Base-by-base conservation (phyloP, 2,797 vertebrate species). In the Arnoldichthys spilopterus region DNA sequence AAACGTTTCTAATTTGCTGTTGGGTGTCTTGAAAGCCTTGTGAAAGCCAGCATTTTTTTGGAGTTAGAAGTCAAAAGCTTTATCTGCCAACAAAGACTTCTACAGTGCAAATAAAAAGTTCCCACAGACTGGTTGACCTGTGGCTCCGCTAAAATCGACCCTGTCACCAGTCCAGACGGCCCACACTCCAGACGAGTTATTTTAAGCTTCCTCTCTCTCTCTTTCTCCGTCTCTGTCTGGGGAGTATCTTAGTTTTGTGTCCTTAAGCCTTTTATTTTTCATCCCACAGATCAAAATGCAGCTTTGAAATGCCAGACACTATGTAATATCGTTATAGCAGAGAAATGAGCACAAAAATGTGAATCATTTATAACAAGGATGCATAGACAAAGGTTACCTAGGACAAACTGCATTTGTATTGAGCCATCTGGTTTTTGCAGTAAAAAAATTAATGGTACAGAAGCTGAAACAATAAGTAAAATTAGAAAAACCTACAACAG, bases 111-210 rank as follows among this genome's bases (percentile, higher is more conserved):
- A 61, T 62, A 64, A 37, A 30, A 66, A 26, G 30, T 51, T 69
- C 58, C 49, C 16, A 28, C 49, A 59, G 70, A 47, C 72, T 51
- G 13, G 15, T 30, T 59, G 49, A 79, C 77, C 62, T 71, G 69
- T 54, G 51, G 49, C 69, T 71, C 6, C 18, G 13, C 69, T 58
- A 37, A 66, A 20, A 13, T 28, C 67, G 62, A 73, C 70, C 77
- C 64, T 79, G 77, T 79, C 77, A 68, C 62, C 40, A 67, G 26
- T 47, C 28, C 70, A 73, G 62, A 73, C 62, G 24, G 28, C 28
- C 34, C 16, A 67, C 30, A 37, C 51, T 59, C 24, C 64, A 67
- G 26, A 73, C 22, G 9, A 73, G 71, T 67, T 74, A 79, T 79
- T 79, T 67, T 67, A 67, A 61, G 40, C 40, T 59, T 18, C 67